Evolutionary conservation across 2,113 vertebrate genomes (phyloP).

Genomic region (Ictidomys tridecemlineatus): DNA sequence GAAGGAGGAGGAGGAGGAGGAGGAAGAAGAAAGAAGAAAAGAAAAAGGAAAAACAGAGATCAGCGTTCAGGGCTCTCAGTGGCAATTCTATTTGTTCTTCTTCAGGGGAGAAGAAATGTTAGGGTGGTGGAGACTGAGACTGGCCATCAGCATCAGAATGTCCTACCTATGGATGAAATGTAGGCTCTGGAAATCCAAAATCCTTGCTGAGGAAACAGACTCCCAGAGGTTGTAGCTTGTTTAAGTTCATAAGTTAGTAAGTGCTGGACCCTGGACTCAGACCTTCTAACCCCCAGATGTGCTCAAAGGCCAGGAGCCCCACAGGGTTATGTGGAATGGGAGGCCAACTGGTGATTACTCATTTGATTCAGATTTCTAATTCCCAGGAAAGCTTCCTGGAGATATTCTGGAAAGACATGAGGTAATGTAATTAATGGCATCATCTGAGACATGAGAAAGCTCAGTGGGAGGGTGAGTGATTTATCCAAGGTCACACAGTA

Average conservation of each 20-base stretch:
- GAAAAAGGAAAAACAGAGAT: background rate
- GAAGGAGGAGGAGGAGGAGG: no score
- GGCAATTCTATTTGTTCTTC: slow-evolving; percentile 7
- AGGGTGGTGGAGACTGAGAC: background rate
- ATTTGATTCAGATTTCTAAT: slow-evolving; percentile 23
- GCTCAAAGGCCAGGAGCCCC: background rate
- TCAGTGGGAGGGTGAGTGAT: background rate
- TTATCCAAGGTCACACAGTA: background rate
- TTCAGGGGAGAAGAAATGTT: background rate
- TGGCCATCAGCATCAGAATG: background rate
- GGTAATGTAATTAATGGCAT: background rate
- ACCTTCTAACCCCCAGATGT: background rate
- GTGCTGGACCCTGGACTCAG: background rate
- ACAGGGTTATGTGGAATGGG: background rate
- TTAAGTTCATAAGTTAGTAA: background rate
- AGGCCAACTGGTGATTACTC: background rate
- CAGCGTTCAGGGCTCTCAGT: background rate
- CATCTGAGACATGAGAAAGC: background rate
- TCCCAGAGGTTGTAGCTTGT: background rate
- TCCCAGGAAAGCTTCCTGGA: background rate
- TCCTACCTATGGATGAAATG: background rate
- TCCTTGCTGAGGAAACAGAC: background rate
- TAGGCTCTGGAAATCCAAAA: background rate
- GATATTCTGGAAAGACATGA: background rate
- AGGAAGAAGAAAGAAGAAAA: no score